Evolutionary conservation across 2,113 vertebrate genomes (phyloP).

Genomic region (Onychostruthus taczanowskii): DNA sequence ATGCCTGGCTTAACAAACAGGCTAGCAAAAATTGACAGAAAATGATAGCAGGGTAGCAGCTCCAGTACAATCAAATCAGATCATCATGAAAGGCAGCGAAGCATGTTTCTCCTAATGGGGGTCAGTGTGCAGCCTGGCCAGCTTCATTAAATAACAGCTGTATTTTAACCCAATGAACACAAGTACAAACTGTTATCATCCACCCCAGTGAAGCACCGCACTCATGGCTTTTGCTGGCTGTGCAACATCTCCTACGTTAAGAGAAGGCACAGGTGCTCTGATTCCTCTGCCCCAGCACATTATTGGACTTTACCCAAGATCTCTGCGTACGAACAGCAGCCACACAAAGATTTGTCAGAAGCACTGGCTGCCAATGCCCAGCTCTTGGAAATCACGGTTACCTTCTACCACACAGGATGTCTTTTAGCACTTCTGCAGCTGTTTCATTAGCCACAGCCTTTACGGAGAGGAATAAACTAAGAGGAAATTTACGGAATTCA

Average conservation of each 20-base stretch:
- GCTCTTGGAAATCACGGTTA: not conserved
- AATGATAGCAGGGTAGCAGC: not conserved
- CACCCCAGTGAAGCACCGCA: not conserved
- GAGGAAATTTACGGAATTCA: not conserved
- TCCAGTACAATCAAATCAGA: slow-evolving; percentile 37
- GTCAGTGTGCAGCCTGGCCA: not conserved
- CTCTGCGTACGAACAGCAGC: not conserved
- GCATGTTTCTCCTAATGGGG: not conserved
- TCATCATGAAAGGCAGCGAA: not conserved
- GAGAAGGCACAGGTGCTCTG: not conserved
- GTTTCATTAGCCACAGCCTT: not conserved
- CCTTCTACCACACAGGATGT: not conserved
- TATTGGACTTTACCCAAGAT: not conserved
- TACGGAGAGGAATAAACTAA: not conserved
- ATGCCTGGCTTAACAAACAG: slow-evolving; percentile 26
- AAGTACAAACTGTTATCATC: not conserved
- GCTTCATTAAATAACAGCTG: not conserved
- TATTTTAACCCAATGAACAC: not conserved
- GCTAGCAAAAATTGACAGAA: slow-evolving; percentile 18
- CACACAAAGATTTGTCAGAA: not conserved
- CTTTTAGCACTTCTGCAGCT: not conserved
- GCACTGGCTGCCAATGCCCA: not conserved
- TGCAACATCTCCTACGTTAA: not conserved
- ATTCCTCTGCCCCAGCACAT: not conserved
- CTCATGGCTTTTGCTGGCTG: rapidly evolving